These are phyloP conservation scores for Macrotis lagotis DNA, from an alignment of 2,113 vertebrate genomes.

Conservation along the genomic window DNA sequence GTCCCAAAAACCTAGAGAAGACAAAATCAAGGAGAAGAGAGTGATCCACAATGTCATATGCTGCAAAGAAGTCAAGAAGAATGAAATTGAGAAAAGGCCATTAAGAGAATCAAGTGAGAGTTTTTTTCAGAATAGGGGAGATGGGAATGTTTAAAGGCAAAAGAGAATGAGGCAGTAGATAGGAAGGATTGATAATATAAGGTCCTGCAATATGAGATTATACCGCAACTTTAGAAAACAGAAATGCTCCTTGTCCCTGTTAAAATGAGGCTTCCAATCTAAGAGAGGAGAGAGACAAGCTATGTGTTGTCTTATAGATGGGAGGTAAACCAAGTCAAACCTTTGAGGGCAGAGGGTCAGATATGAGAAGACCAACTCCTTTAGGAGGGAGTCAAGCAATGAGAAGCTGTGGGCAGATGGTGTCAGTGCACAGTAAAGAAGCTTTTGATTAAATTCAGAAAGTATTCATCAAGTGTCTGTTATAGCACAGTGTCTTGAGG, in stretches of 20 bases:
- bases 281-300: not conserved
- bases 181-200: not conserved
- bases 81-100: too few species aligned
- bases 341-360: not conserved
- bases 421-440: not conserved
- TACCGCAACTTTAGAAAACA: not conserved
- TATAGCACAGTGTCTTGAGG: not conserved
- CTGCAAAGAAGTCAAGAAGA: too few species aligned
- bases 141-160: too few species aligned
- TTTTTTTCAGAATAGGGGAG: too few species aligned
- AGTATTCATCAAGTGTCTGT: not conserved
- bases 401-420: not conserved
- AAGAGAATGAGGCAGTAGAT: too few species aligned
- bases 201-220: not conserved
- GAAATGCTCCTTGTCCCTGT: not conserved
- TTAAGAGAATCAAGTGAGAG: too few species aligned
- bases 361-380: not conserved
- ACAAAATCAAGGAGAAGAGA: too few species aligned
- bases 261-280: not conserved
- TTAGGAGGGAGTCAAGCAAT: too few species aligned
- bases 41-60: too few species aligned
- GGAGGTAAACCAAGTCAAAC: not conserved
- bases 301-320: too few species aligned
- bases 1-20: too few species aligned
- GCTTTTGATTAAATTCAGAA: not conserved